A percentile compares a stretch with the other conserved stretches of the same genome.
Evolutionary conservation across 1,140 invertebrate species (phyloP).

Genomic region (Diorhabda elongata): DNA sequence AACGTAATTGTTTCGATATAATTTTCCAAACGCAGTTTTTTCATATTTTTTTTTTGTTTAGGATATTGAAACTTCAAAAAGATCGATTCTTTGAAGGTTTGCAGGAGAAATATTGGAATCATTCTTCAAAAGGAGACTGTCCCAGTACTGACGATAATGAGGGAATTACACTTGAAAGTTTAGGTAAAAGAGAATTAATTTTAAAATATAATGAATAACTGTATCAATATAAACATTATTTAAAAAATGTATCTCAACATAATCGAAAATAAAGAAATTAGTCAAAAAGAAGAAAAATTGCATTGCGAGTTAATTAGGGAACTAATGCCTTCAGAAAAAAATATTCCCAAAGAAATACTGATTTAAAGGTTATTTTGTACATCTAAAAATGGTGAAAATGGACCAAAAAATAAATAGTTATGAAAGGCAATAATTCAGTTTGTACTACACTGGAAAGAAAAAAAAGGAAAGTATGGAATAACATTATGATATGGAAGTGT

Average conservation of each 20-base stretch:
- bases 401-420: too few species aligned
- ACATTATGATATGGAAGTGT: too few species aligned
- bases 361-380: too few species aligned
- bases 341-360: too few species aligned
- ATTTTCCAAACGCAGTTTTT: neutral
- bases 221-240: too few species aligned
- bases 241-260: neutral
- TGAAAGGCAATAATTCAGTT: too few species aligned
- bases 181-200: conserved; percentile 54
- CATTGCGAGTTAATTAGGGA: neutral
- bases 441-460: too few species aligned
- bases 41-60: conserved; percentile 32
- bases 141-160: conserved; percentile 74
- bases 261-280: neutral
- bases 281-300: neutral
- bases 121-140: conserved; percentile 62
- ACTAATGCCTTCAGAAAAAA: too few species aligned
- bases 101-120: conserved; percentile 78
- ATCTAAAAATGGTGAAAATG: too few species aligned
- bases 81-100: conserved; percentile 77
- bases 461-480: too few species aligned
- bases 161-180: conserved; percentile 81
- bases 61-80: conserved; percentile 78
- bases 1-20: conserved; percentile 46
- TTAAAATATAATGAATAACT: conserved; percentile 4